These are phyloP conservation scores for Leptopilina myrica DNA, from an alignment of 2,888 invertebrate species.

Conservation along the genomic window DNA sequence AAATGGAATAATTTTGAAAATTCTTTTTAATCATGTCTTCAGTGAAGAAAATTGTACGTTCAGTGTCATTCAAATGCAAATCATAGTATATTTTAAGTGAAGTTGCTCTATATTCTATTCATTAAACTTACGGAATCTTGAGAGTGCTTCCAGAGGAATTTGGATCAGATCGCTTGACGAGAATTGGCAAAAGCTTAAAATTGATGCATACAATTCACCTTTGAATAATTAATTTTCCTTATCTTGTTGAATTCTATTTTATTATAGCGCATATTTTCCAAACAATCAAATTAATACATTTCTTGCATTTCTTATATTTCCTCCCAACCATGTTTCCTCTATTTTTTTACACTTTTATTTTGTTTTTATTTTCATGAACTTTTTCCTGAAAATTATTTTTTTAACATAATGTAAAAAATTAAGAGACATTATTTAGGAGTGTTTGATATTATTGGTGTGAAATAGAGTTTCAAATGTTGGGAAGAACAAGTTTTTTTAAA, in stretches of 20 bases:
- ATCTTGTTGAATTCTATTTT: background rate
- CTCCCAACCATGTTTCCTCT: no score
- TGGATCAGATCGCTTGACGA: slow-evolving; percentile 23
- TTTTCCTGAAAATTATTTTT: no score
- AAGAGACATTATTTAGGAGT: no score
- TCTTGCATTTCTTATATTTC: no score
- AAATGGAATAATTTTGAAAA: background rate
- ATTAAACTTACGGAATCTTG: slow-evolving; percentile 25
- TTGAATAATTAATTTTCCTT: slow-evolving; percentile 7
- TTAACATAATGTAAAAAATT: no score
- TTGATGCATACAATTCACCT: slow-evolving; percentile 9
- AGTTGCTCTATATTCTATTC: slow-evolving; percentile 28
- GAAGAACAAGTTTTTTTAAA: no score
- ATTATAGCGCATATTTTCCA: no score
- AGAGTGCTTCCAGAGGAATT: slow-evolving; percentile 20
- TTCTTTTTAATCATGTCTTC: background rate
- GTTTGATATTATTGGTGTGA: no score
- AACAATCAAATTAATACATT: no score
- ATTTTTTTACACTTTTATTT: no score
- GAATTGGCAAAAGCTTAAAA: slow-evolving; percentile 18
- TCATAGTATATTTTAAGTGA: slow-evolving; percentile 14
- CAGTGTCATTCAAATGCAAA: slow-evolving; percentile 18
- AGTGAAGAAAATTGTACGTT: background rate
- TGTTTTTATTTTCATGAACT: no score
- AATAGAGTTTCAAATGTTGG: no score